Evolutionary conservation across 2,888 invertebrate genomes (phyloP).

Genomic region (Lamellibrachia columna): DNA sequence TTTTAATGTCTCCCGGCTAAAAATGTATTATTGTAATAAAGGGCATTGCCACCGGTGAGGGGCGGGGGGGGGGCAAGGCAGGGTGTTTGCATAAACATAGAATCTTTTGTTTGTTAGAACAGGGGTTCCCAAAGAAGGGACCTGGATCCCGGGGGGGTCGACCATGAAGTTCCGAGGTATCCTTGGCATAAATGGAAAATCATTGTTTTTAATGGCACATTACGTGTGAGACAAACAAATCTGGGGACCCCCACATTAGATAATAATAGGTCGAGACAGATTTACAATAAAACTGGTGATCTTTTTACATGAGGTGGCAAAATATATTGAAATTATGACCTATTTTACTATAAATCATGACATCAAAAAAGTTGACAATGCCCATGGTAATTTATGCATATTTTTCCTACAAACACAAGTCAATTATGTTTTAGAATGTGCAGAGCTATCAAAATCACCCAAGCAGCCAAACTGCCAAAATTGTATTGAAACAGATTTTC

Average conservation of each 20-base stretch:
- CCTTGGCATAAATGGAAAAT: too few species aligned
- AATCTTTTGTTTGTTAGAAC: neutral
- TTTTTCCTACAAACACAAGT: neutral
- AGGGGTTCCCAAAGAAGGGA: too few species aligned
- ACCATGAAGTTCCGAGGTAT: too few species aligned
- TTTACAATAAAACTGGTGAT: neutral
- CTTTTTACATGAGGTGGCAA: neutral
- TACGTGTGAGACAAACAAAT: too few species aligned
- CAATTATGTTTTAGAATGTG: neutral
- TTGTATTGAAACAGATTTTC: neutral
- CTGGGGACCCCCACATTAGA: too few species aligned
- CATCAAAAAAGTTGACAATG: neutral
- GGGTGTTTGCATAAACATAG: neutral
- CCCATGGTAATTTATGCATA: neutral
- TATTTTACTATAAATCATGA: neutral
- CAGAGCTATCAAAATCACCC: neutral
- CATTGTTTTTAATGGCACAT: too few species aligned
- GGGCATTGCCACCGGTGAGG: too few species aligned
- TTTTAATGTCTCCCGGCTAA: neutral
- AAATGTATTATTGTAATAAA: neutral
- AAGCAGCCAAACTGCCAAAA: neutral
- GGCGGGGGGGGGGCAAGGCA: neutral
- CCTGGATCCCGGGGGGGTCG: too few species aligned
- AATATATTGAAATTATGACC: neutral
- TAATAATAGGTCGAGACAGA: too few species aligned